Conservation (phyloP, 2,888 invertebrate species). For the Limnephilus rhombicus region DNA sequence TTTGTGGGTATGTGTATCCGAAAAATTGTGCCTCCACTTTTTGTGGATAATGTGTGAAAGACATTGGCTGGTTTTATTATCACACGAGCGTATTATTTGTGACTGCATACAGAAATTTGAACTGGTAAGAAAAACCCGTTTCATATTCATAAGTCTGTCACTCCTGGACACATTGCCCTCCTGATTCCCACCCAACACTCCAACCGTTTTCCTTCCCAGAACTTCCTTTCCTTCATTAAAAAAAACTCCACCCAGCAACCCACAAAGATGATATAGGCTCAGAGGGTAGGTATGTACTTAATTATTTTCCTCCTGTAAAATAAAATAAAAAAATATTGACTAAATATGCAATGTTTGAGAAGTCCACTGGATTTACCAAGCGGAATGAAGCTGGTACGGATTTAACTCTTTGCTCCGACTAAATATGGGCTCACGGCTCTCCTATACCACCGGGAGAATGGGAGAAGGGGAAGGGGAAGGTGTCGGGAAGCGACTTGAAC, state of each 20-base stretch:
- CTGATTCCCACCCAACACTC: too few relatives aligned
- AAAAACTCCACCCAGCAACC: too few relatives aligned
- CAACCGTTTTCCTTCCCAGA: too few relatives aligned
- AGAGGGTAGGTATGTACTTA: too few relatives aligned
- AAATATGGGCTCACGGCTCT: conserved; percentile 64
- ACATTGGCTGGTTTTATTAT: neutral
- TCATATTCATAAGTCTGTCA: too few relatives aligned
- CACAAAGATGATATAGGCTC: too few relatives aligned
- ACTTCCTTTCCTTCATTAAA: too few relatives aligned
- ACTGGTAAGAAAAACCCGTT: too few relatives aligned
- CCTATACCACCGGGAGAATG: conserved; percentile 33
- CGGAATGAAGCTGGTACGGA: conserved; percentile 53
- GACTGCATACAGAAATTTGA: neutral
- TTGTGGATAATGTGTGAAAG: neutral
- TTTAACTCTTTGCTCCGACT: conserved; percentile 60
- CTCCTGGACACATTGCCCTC: too few relatives aligned
- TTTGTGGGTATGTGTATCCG: neutral
- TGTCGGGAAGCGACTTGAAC: conserved; percentile 31
- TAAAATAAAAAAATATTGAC: neutral
- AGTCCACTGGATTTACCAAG: neutral
- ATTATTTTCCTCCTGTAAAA: neutral
- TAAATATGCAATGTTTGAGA: neutral
- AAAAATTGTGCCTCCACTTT: neutral
- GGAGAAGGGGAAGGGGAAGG: conserved; percentile 34
- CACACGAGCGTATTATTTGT: neutral